phyloP scores from a whole-genome alignment of 2,888 invertebrate genomes.

The Macrosiphum euphorbiae region DNA sequence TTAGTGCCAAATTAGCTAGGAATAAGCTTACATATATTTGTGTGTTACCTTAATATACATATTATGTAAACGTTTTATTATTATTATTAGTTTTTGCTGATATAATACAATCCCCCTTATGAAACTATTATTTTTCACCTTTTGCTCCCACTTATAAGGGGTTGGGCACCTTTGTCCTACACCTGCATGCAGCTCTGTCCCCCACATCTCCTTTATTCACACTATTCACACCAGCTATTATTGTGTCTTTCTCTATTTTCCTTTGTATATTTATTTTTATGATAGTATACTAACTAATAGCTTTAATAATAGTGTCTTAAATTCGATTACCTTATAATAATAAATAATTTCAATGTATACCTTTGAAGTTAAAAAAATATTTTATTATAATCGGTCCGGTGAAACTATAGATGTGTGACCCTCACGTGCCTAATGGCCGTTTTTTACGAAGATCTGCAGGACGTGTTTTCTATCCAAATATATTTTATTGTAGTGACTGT shows the following conservation, averaged over 20 bases:
- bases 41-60: neutral
- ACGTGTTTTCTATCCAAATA: neutral
- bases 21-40: neutral
- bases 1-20: neutral
- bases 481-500: neutral
- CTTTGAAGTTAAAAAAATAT: too few relatives aligned
- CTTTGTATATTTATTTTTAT: neutral
- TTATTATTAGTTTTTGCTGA: neutral
- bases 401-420: too few relatives aligned
- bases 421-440: too few relatives aligned
- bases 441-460: neutral
- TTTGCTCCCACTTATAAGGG: neutral
- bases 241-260: neutral
- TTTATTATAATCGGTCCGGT: too few relatives aligned
- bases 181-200: neutral
- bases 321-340: neutral
- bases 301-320: neutral
- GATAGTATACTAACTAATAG: neutral
- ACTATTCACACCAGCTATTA: neutral
- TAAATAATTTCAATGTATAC: neutral
- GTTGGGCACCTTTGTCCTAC: neutral
- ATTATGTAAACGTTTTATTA: neutral
- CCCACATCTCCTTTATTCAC: neutral
- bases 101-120: neutral
- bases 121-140: neutral